Evolutionary conservation across 2,113 vertebrate species (phyloP), one percentile per base, ranked within the genome.

Genomic region (Tursiops truncatus): DNA sequence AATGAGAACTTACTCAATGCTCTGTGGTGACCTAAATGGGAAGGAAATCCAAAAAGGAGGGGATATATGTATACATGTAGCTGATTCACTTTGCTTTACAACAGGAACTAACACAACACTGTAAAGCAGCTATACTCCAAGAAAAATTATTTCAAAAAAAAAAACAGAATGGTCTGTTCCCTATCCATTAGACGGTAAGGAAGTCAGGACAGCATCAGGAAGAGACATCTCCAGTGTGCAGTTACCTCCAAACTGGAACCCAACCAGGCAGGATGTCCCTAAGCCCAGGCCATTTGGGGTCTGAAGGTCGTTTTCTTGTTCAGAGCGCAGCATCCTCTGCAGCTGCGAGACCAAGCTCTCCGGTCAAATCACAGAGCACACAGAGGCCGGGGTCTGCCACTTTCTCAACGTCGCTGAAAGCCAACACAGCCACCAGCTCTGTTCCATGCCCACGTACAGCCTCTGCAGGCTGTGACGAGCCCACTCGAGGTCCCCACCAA

Each of bases 301-400:
- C 36, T 5, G 53, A 28, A 25, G 47, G 18, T 23, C 6, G 8
- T 68, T 26, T 80, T 77, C 65, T 76, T 10, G 33, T 50, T 67
- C 15, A 23, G 41, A 73, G 17, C 31, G 1, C 85, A 10, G 50
- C 13, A 33, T 53, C 70, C 58, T 63, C 44, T 58, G 7, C 0
- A 0, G 62, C 33, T 0, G 3, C 20, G 47, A 63, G 36, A 36
- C 21, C 2, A 0, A 76, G 36, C 36, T 12, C 41, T 2, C 74
- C 25, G 0, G 0, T n/a, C 73, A 5, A 5, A 36, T 14, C 41
- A 5, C 14, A 0, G 6, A 1, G 11, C 1, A 0, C 25, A 31
- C 41, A 28, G 5, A 62, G 36, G 23, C 77, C 47, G 8, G 13
- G 15, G 31, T 28, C 79, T 28, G 79, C 73, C 31, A 6, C 38